Evolutionary conservation across 2,797 vertebrate genomes (phyloP), one percentile per base, ranked within the genome.

Genomic region (Chrosomus eos): DNA sequence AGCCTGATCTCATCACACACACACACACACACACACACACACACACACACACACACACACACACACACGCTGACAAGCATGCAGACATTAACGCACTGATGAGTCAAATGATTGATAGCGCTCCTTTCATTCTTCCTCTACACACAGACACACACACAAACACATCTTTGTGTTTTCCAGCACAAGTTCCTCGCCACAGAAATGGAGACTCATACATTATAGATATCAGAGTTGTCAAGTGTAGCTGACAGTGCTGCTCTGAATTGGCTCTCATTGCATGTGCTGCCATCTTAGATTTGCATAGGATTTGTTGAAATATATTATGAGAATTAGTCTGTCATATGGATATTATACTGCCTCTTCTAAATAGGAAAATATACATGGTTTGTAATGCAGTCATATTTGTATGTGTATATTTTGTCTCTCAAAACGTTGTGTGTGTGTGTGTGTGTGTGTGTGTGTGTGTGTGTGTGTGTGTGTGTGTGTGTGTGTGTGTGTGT

Each of bases 101-200:
- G 88, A 88, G 80, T 70, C 73, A 78, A 86, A 77, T 86, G 84
- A 88, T 86, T 86, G 88, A 89, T 89, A 83, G 82, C 43, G 3
- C 55, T 86, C 53, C 72, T 74, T 64, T 66, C 78, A 53, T 83
- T 83, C 79, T 79, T 58, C 43, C 66, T 71, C 58, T 23, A 68
- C 77, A 85, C 66, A 64, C 74, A 82, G 38, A 83, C n/a, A 73
- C 71, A 43, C 51, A 62, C 64, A 60, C 78, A 83, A 26, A 77
- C 5, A 38, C 48, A 45, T 43, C 33, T 43, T 23, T 66, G 14
- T 79, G 71, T 86, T 84, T 84, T 80, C 18, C 76, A 67, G 81
- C 58, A 75, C 33, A 67, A 80, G 43, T 74, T 82, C 62, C 62
- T 74, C 40, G 3, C 64, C 62, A 68, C 58, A 84, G 80, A 81